Evolutionary conservation across 2,888 invertebrate genomes (phyloP), one percentile per base, ranked within the genome.

Genomic region (Drosophila gaucha): DNA sequence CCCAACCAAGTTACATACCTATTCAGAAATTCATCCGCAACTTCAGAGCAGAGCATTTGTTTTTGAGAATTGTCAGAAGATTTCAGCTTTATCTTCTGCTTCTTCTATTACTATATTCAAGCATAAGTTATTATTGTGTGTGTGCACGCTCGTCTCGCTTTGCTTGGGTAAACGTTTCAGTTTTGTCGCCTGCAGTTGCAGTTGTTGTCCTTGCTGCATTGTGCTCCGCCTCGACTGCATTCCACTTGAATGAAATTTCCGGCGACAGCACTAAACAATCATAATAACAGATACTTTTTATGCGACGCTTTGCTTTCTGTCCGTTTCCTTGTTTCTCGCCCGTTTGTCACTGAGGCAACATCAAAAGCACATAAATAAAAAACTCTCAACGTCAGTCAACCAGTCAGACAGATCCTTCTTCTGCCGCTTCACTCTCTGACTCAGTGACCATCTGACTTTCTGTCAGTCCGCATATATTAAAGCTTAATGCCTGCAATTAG

Each of bases 231-330:
- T 49, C 41, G 47, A 49, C 47, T 52, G 36, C 36, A 58, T 83
- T 80, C 52, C 77, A 86, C 78, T 86, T 74, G 87, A 83, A 86
- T 79, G 84, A 86, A 79, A 88, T 86, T 83, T 84, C 83, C 83
- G 84, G 67, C 86, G 86, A 84, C 88, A 84, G 86, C 80, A 68
- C 87, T 86, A 88, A 84, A 84, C 88, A 88, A 88, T 88, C 88
- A 88, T 86, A 84, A 88, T 74, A 86, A 69, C 67, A 86, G 74
- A 88, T 86, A 76, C 67, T 80, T 84, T 80, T 74, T 67, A 38
- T 54, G 44, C 64, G 66, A 58, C 57, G 60, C 64, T 71, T 78
- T 64, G 60, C 60, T 49, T 58, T 69, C 50, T 64, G 31, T 57
- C 44, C 49, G 28, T 35, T 51, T 58, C 50, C 52, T n/a, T 49